These are phyloP conservation scores for Cataglyphis cursor DNA, from an alignment of 2,888 invertebrate genomes.

Conservation along the genomic window DNA sequence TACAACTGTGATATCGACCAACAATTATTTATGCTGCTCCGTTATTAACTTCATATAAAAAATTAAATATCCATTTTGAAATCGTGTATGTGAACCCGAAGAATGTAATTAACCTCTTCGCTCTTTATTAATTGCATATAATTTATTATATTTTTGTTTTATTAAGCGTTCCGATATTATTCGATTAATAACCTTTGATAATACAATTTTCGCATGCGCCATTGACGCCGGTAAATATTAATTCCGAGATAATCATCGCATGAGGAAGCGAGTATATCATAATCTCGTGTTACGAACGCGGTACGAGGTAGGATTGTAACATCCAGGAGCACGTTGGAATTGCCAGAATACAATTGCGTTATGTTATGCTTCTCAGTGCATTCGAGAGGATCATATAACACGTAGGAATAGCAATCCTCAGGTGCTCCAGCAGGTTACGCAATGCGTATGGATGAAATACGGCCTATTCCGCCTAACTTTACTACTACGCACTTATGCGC, in stretches of 20 bases:
- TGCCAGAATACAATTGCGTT: constrained; percentile 40
- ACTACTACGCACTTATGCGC: too few species aligned
- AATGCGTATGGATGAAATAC: constrained; percentile 14
- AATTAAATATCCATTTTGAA: background rate
- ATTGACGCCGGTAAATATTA: constrained; percentile 15
- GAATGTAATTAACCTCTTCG: background rate
- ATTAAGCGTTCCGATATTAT: background rate
- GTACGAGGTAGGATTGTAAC: constrained; percentile 22
- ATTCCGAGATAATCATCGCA: constrained; percentile 24
- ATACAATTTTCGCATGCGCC: constrained; percentile 15
- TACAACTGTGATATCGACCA: background rate
- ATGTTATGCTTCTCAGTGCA: constrained; percentile 37
- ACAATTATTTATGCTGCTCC: background rate
- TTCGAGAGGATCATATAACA: constrained; percentile 46
- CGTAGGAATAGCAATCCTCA: constrained; percentile 28
- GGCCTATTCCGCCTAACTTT: background rate
- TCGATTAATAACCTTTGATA: background rate
- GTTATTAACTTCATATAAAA: background rate
- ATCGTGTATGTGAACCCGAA: background rate
- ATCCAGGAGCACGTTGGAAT: constrained; percentile 21
- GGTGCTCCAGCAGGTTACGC: constrained; percentile 28
- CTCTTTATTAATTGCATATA: background rate
- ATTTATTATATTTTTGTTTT: background rate
- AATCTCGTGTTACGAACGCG: constrained; percentile 17
- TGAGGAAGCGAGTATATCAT: background rate